phyloP scores from a whole-genome alignment of 2,888 invertebrate genomes.

The Carpatolechia fugitivella region DNA sequence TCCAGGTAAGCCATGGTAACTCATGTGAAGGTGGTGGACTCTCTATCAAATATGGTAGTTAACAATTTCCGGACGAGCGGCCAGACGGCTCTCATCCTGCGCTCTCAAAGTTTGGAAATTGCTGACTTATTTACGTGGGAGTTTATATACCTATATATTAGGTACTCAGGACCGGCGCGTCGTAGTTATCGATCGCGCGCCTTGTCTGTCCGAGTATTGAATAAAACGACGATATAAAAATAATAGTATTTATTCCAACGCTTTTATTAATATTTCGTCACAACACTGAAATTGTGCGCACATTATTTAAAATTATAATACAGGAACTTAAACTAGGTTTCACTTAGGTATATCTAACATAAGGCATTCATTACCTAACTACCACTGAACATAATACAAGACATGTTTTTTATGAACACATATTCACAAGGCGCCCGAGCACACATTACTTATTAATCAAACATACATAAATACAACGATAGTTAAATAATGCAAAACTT shows the following conservation, averaged over 20 bases:
- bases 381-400: background rate
- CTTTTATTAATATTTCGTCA: slow-evolving; percentile 21
- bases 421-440: too few relatives aligned
- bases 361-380: too few relatives aligned
- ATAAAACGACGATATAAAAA: slow-evolving; percentile 21
- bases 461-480: too few relatives aligned
- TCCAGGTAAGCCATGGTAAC: too few relatives aligned
- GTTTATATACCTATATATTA: too few relatives aligned
- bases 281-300: slow-evolving; percentile 26
- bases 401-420: too few relatives aligned
- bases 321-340: slow-evolving; percentile 33
- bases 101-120: background rate
- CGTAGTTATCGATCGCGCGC: background rate
- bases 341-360: background rate
- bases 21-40: too few relatives aligned
- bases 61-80: too few relatives aligned
- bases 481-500: too few relatives aligned
- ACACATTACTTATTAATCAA: too few relatives aligned
- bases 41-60: too few relatives aligned
- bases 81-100: too few relatives aligned
- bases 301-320: slow-evolving; percentile 25
- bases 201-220: background rate
- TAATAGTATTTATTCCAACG: slow-evolving; percentile 30
- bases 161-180: background rate
- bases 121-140: background rate